Evolutionary conservation across 2,797 vertebrate species (phyloP), one percentile per base, ranked within the genome.

Genomic region (Pitangus sulphuratus): DNA sequence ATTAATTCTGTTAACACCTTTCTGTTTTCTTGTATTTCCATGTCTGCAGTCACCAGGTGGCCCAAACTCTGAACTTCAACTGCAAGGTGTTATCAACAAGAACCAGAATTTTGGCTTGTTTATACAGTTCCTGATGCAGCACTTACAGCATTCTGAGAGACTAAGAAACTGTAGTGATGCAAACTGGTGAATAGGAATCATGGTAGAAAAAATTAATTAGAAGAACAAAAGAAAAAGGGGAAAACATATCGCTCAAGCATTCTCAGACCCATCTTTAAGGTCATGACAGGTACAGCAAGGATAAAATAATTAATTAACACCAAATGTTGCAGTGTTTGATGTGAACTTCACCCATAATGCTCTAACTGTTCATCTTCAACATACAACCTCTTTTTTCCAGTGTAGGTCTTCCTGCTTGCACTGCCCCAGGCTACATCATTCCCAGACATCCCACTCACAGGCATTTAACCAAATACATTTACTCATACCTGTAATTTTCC

Each of bases 211-310:
- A 70, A 47, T 21, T 22, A 53, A 51, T 44, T 25, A 35, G 9
- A 61, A 64, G 2, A 40, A 75, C 1, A 50, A 12, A 47, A 39
- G 33, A 53, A 31, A 15, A 22, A 4, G 0, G 1, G 9, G 19
- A 45, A 60, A 35, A 61, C 8, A 6, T n/a, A 7, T 65, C 35
- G 54, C 14, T 91, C 13, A 2, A 33, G 26, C 20, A 47, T 76
- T 57, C 44, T 42, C 31, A 71, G 25, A 11, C 22, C 17, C 42
- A 84, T 19, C 19, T 71, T 71, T 84, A 22, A 50, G 28, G 18
- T 69, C 40, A 40, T 25, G 22, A 60, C 6, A 64, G 28, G 39
- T 30, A 54, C 42, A 3, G 4, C 37, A 53, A 40, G 30, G 18
- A 56, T 12, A 50, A 79, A 54, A 45, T 35, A 65, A 16, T 51